A percentile compares a stretch with the other conserved stretches of the same genome.
These are phyloP conservation scores for Actenoides lindsayi DNA, from an alignment of 2,113 vertebrate genomes.

Conservation along the genomic window DNA sequence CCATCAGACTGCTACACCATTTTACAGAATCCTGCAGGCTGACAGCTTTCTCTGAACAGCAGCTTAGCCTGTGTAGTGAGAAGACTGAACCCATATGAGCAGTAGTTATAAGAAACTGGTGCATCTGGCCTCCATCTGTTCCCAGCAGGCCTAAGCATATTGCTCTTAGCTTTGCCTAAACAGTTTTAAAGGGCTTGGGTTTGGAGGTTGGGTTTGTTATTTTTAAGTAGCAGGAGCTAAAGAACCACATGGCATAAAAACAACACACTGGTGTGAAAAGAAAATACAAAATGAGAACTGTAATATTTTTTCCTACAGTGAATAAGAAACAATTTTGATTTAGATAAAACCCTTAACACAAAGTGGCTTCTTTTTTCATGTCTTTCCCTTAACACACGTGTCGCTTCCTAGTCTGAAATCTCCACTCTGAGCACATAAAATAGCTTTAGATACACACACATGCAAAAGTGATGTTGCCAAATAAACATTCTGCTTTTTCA, in stretches of 20 bases:
- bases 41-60: background rate
- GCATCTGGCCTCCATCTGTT: constrained; percentile 7
- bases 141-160: background rate
- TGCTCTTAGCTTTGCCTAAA: background rate
- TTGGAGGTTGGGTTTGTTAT: background rate
- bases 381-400: background rate
- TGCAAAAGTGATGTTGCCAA: background rate
- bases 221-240: background rate
- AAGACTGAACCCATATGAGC: background rate
- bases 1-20: background rate
- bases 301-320: background rate
- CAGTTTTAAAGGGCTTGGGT: background rate
- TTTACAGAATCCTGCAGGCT: background rate
- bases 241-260: background rate
- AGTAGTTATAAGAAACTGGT: background rate
- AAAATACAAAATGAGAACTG: fast-evolving
- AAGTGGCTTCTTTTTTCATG: background rate
- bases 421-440: background rate
- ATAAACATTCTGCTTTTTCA: background rate
- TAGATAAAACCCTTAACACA: background rate
- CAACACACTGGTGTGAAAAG: background rate
- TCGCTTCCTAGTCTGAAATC: background rate
- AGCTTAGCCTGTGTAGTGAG: background rate
- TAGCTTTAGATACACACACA: background rate
- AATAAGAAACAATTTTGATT: background rate